Conservation (phyloP, 2,888 invertebrate species). For the Timema cristinae region DNA sequence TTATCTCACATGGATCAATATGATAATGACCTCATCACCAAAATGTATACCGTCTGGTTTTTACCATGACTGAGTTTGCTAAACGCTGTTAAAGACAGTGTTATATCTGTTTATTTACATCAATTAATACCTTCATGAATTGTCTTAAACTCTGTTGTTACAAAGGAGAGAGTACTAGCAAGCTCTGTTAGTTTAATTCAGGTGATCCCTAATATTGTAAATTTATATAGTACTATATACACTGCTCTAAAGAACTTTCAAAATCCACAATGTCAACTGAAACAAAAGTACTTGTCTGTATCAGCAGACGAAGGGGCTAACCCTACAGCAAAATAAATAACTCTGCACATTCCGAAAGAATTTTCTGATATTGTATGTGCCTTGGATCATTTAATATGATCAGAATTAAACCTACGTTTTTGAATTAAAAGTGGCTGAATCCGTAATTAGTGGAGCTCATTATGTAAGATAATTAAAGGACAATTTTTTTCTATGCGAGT, state of each 20-base stretch:
- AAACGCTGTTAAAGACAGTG: neutral
- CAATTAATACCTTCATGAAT: slow-evolving; percentile 2
- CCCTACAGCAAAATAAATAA: neutral
- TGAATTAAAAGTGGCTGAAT: no score
- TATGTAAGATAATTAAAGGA: no score
- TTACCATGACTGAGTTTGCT: neutral
- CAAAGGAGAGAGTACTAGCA: neutral
- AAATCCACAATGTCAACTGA: neutral
- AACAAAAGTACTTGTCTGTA: neutral
- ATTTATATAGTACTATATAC: neutral
- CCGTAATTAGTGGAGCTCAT: no score
- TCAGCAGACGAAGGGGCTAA: slow-evolving; percentile 5
- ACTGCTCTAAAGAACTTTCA: neutral
- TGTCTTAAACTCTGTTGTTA: neutral
- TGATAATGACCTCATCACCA: neutral
- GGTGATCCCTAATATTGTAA: neutral
- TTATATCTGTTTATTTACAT: neutral
- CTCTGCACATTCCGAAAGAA: neutral
- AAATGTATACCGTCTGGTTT: neutral
- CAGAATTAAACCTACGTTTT: neutral
- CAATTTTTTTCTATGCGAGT: no score
- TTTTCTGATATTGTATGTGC: slow-evolving; percentile 6
- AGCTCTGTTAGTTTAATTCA: neutral
- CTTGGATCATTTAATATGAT: slow-evolving; percentile 3
- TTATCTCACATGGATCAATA: neutral